Evolutionary conservation across 2,888 invertebrate species (phyloP).

Genomic region (Clusia tigrina): DNA sequence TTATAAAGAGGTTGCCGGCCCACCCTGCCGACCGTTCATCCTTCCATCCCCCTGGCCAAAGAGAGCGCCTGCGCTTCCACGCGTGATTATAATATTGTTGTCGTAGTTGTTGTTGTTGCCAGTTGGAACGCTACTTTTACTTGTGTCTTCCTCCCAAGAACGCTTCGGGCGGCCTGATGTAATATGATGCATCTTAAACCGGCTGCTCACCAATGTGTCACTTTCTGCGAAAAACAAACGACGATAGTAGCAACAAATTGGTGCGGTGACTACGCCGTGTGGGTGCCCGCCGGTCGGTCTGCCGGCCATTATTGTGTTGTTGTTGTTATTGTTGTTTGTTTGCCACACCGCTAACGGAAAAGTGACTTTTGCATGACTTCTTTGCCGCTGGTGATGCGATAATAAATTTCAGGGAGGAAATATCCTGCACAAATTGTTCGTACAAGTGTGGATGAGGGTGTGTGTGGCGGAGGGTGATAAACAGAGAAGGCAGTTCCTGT

Average conservation of each 20-base stretch:
- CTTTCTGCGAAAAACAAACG: neutral
- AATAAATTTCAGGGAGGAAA: conserved; percentile 14
- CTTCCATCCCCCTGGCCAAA: neutral
- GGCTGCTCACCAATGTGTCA: neutral
- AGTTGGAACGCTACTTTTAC: conserved; percentile 1
- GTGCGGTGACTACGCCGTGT: neutral
- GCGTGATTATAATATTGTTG: too few species aligned
- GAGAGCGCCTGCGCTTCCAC: neutral
- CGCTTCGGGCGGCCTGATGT: too few species aligned
- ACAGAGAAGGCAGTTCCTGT: too few species aligned
- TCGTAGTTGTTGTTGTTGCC: neutral
- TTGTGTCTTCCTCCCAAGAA: neutral
- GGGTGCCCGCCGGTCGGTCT: conserved; percentile 13
- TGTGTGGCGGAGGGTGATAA: neutral
- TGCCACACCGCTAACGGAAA: neutral
- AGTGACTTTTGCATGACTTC: neutral
- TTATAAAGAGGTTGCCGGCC: neutral
- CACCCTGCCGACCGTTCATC: neutral
- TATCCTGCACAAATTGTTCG: too few species aligned
- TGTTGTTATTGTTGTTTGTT: neutral
- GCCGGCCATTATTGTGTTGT: too few species aligned
- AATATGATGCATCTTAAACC: neutral
- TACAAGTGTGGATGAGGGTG: too few species aligned
- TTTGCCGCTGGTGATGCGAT: neutral
- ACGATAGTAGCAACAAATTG: conserved; percentile 2